Conservation (phyloP, 2,797 vertebrate genomes). For the Microctenopoma steveboyesi region DNA sequence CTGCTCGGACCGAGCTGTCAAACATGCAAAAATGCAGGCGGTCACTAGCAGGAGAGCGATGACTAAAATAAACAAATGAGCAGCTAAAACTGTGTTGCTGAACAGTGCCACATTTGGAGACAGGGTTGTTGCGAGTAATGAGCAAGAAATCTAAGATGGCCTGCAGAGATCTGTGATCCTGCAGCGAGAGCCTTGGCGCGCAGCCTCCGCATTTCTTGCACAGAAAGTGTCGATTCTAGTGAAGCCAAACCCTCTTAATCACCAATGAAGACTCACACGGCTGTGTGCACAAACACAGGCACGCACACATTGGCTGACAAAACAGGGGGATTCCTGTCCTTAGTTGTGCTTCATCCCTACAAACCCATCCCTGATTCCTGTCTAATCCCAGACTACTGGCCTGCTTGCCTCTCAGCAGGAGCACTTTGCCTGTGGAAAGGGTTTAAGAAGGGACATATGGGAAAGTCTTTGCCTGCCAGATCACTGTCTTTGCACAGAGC, state of each 20-base stretch:
- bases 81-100: background rate
- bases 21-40: slow-evolving; percentile 37
- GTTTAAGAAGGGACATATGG: slow-evolving; percentile 74
- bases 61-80: slow-evolving; percentile 23
- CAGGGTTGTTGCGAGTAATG: background rate
- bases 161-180: slow-evolving; percentile 26
- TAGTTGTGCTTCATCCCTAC: slow-evolving; percentile 38
- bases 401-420: slow-evolving; percentile 62
- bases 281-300: slow-evolving; percentile 13
- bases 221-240: slow-evolving; percentile 62
- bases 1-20: slow-evolving; percentile 41
- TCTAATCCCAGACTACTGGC: slow-evolving; percentile 56
- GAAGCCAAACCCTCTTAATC: slow-evolving; percentile 66
- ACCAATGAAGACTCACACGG: slow-evolving; percentile 35
- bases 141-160: slow-evolving; percentile 4
- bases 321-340: slow-evolving; percentile 57
- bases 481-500: slow-evolving; percentile 51
- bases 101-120: slow-evolving; percentile 9
- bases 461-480: slow-evolving; percentile 65
- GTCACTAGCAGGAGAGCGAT: slow-evolving; percentile 16
- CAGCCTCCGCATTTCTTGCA: slow-evolving; percentile 21
- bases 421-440: slow-evolving; percentile 39
- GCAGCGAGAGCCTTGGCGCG: slow-evolving; percentile 25
- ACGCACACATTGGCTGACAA: slow-evolving; percentile 32
- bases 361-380: slow-evolving; percentile 34